These are phyloP conservation scores for Caenorhabditis angaria DNA, from an alignment of 2,888 invertebrate species.

Conservation along the genomic window DNA sequence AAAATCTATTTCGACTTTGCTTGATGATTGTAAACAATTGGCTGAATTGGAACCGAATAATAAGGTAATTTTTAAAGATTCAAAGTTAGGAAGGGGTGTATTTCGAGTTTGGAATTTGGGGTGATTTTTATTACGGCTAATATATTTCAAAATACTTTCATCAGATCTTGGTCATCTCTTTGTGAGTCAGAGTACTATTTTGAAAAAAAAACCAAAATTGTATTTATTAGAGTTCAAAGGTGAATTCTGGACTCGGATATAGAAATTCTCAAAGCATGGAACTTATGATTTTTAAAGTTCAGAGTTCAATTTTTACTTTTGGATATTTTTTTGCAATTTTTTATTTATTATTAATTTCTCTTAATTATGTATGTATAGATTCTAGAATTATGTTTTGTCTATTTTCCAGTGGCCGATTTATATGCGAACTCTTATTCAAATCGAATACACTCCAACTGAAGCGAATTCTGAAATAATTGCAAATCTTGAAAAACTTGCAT, in stretches of 20 bases:
- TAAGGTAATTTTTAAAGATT: slow-evolving; percentile 23
- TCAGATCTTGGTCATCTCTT: too few species aligned
- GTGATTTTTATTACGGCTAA: too few species aligned
- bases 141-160: not conserved
- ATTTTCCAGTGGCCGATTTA: slow-evolving; percentile 46
- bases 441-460: slow-evolving; percentile 30
- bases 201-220: not conserved
- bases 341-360: too few species aligned
- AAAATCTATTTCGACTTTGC: slow-evolving; percentile 18
- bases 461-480: slow-evolving; percentile 34
- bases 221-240: not conserved
- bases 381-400: not conserved
- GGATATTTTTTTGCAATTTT: too few species aligned
- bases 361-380: too few species aligned
- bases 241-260: too few species aligned
- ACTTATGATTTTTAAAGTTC: too few species aligned
- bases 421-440: slow-evolving; percentile 38
- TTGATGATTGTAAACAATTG: slow-evolving; percentile 28
- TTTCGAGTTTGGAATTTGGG: too few species aligned
- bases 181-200: not conserved
- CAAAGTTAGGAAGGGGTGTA: too few species aligned
- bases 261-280: too few species aligned
- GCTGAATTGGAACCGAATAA: slow-evolving; percentile 38
- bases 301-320: too few species aligned
- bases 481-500: slow-evolving; percentile 30